Evolutionary conservation across 2,888 invertebrate genomes (phyloP).

Genomic region (Erannis defoliaria): DNA sequence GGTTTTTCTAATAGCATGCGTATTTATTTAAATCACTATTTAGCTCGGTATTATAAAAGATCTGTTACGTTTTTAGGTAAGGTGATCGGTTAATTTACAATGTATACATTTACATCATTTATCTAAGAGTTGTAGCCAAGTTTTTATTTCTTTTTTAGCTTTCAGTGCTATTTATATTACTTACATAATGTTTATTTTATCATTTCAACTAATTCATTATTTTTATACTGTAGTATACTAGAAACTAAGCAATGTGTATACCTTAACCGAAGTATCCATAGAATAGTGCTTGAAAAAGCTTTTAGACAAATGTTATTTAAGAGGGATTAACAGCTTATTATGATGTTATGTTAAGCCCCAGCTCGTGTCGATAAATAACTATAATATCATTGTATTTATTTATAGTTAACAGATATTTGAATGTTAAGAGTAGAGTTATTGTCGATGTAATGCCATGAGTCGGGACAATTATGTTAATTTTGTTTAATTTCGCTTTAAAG

Average conservation of each 20-base stretch:
- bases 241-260: constrained; percentile 18
- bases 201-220: constrained; percentile 10
- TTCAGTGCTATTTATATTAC: constrained; percentile 20
- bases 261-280: constrained; percentile 22
- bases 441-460: constrained; percentile 78
- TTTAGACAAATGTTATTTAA: constrained; percentile 34
- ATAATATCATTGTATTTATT: constrained; percentile 70
- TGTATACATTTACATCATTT: constrained; percentile 23
- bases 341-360: constrained; percentile 28
- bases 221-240: constrained; percentile 8
- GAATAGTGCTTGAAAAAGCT: constrained; percentile 29
- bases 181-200: constrained; percentile 11
- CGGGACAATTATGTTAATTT: constrained; percentile 74
- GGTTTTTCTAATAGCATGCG: neutral
- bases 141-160: constrained; percentile 22
- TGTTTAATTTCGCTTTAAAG: constrained; percentile 78
- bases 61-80: constrained; percentile 42
- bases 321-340: constrained; percentile 35
- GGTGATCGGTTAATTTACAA: constrained; percentile 41
- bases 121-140: constrained; percentile 23
- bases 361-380: constrained; percentile 35
- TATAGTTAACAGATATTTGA: constrained; percentile 62
- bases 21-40: constrained; percentile 16
- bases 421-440: constrained; percentile 45
- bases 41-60: constrained; percentile 33